Evolutionary conservation across 2,888 invertebrate species (phyloP), one percentile per base, ranked within the genome.

Genomic region (Cryptophagus acutangulus): DNA sequence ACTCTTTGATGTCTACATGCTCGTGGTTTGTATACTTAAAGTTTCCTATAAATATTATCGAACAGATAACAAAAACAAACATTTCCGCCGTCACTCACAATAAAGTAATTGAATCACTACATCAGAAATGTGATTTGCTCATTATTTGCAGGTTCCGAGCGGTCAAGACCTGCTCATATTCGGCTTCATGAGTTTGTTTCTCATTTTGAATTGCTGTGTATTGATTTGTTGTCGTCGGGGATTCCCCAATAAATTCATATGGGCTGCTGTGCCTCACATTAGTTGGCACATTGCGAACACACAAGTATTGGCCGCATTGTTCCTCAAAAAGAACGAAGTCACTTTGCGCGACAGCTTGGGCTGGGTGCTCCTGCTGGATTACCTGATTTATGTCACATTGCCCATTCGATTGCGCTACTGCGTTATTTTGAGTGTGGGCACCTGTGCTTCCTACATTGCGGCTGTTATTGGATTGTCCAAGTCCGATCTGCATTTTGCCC

Each of bases 331-430:
- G 59, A 65, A 71, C 64, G 74, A 74, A 51, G 74, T 76, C 48
- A 75, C 76, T 29, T 75, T 78, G 14, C 74, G 83, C 44, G 81
- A 84, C 59, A 76, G 78, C 39, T 72, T 86, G 12, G 83, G 82
- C 17, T 86, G 86, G 85, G 75, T 80, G 16, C 70, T 87, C 43
- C 71, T 87, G 34, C 67, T 84, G 54, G 79, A 82, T 57, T 87
- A 84, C 63, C 71, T 86, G 34, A 76, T 84, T 34, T 85, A 83
- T 65, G 82, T 84, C 39, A 81, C 84, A 10, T 67, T 87, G 51
- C 87, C 87, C 0, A 69, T 87, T 41, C 73, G 83, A 38, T 66
- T 85, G 26, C 71, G 79, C 29, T 78, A 77, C 46, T 79, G 81
- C 56, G 72, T 76, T 26, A 69, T 78, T 33, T 69, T 82, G 44